Conservation (phyloP, 2,113 vertebrate genomes). For the Isurus oxyrinchus region DNA sequence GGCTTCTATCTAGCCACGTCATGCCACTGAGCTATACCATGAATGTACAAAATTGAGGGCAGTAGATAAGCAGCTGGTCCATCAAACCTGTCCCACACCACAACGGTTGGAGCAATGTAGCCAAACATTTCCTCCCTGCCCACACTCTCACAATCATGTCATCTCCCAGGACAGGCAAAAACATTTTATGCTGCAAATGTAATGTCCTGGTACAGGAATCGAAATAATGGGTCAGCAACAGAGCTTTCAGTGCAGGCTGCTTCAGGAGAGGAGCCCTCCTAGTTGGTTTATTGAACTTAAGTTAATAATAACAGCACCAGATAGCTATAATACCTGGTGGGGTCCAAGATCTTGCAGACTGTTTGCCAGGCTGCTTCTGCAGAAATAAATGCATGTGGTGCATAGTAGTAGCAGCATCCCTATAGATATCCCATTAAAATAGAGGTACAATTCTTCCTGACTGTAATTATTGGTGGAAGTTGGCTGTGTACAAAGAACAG, state of each 20-base stretch:
- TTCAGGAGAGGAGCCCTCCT: neutral
- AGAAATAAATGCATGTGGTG: neutral
- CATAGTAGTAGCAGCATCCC: no score
- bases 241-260: neutral
- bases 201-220: neutral
- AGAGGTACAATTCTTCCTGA: neutral
- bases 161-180: neutral
- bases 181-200: neutral
- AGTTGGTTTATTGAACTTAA: neutral
- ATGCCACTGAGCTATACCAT: neutral
- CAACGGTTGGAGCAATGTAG: neutral
- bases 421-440: neutral
- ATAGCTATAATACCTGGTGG: neutral
- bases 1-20: neutral
- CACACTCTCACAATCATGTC: neutral
- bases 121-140: neutral
- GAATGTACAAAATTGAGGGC: neutral
- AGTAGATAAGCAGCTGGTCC: neutral
- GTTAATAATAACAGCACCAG: neutral
- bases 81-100: neutral
- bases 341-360: neutral
- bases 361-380: neutral
- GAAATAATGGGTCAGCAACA: neutral
- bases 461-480: neutral
- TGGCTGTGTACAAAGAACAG: neutral